Conservation (phyloP, 2,113 vertebrate genomes). For the Phasianus colchicus region DNA sequence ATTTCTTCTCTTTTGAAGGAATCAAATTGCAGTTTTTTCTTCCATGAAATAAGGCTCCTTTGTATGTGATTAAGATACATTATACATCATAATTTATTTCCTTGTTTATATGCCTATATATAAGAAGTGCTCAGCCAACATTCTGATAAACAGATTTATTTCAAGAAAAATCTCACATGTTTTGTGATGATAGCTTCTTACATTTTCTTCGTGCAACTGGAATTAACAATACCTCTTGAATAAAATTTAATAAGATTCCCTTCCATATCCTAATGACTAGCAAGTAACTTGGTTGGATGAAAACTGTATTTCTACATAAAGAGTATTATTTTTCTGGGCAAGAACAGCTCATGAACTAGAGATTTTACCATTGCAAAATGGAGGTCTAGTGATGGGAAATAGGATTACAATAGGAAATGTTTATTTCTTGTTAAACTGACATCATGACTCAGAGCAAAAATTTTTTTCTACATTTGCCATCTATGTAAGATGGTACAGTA, state of each 20-base stretch:
- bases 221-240: background rate
- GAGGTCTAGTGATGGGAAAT: background rate
- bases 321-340: background rate
- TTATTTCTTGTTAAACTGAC: background rate
- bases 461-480: background rate
- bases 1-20: slow-evolving; percentile 56
- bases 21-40: slow-evolving; percentile 59
- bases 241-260: background rate
- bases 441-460: background rate
- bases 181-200: background rate
- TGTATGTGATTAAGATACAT: slow-evolving; percentile 52
- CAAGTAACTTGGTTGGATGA: background rate
- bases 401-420: background rate
- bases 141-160: slow-evolving; percentile 40
- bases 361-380: background rate
- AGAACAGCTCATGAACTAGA: background rate
- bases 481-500: background rate
- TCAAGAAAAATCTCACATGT: slow-evolving; percentile 1
- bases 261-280: background rate
- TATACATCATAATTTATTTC: slow-evolving; percentile 10
- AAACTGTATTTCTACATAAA: background rate
- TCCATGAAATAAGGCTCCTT: slow-evolving; percentile 19
- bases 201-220: background rate
- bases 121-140: slow-evolving; percentile 24
- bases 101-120: slow-evolving; percentile 47